A percentile compares a stretch with the other conserved stretches of the same genome.
Conservation (phyloP, 2,113 vertebrate species). For the Dinomys branickii region DNA sequence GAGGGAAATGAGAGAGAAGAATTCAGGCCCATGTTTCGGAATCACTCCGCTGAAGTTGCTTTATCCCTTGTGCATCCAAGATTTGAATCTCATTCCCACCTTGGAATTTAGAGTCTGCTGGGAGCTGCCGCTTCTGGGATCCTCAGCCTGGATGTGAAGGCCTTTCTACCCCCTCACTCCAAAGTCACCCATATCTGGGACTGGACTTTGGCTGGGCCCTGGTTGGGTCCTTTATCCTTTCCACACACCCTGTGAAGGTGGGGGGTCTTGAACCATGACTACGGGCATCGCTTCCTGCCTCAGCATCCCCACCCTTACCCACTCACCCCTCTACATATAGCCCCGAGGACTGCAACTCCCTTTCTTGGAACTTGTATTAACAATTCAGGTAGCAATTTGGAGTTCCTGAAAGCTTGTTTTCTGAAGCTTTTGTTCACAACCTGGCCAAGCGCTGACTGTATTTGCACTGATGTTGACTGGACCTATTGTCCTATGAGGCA, state of each 20-base stretch:
- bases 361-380: neutral
- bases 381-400: neutral
- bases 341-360: neutral
- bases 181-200: neutral
- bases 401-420: neutral
- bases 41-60: neutral
- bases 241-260: neutral
- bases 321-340: neutral
- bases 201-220: neutral
- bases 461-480: neutral
- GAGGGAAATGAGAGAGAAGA: neutral
- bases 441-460: neutral
- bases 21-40: neutral
- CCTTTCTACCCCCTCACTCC: accelerated
- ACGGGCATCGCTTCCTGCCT: neutral
- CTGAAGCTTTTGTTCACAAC: neutral
- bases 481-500: accelerated
- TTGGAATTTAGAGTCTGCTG: neutral
- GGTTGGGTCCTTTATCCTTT: neutral
- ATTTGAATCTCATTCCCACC: neutral
- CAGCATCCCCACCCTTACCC: neutral
- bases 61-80: neutral
- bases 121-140: neutral
- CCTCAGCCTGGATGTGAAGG: neutral
- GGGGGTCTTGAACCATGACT: no score